Evolutionary conservation across 2,888 invertebrate species (phyloP).

Genomic region (Brachyptera risi): DNA sequence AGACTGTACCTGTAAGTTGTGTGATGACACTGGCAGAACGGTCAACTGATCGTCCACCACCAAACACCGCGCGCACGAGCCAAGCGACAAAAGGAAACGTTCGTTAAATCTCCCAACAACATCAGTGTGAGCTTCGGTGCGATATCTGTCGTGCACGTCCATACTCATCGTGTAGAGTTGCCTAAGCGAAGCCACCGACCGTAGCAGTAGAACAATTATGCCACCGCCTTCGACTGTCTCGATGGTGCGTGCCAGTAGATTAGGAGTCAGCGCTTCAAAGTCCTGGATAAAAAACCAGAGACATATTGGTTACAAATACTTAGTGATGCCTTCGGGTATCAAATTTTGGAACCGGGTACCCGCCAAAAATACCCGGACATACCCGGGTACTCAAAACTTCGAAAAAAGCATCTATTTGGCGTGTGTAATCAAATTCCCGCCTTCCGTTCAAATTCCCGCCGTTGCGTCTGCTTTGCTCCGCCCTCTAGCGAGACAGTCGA

Average conservation of each 20-base stretch:
- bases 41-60: slow-evolving; percentile 93
- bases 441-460: no score
- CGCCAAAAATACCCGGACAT: no score
- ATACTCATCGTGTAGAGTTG: slow-evolving; percentile 95
- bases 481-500: no score
- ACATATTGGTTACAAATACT: no score
- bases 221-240: slow-evolving; percentile 98
- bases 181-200: slow-evolving; percentile 79
- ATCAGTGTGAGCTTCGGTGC: slow-evolving; percentile 91
- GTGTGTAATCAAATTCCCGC: no score
- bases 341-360: no score
- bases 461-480: no score
- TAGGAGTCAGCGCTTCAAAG: slow-evolving; percentile 97
- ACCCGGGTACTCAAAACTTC: no score
- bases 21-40: slow-evolving; percentile 88
- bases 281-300: slow-evolving; percentile 54
- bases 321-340: no score
- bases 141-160: slow-evolving; percentile 95
- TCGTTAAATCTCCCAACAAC: slow-evolving; percentile 95
- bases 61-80: slow-evolving; percentile 81
- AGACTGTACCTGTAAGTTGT: slow-evolving; percentile 65
- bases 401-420: no score
- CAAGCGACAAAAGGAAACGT: slow-evolving; percentile 85
- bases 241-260: slow-evolving; percentile 90
- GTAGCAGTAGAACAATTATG: slow-evolving; percentile 83